These are phyloP conservation scores for Desoria tigrina DNA, from an alignment of 2,888 invertebrate genomes.

Conservation along the genomic window DNA sequence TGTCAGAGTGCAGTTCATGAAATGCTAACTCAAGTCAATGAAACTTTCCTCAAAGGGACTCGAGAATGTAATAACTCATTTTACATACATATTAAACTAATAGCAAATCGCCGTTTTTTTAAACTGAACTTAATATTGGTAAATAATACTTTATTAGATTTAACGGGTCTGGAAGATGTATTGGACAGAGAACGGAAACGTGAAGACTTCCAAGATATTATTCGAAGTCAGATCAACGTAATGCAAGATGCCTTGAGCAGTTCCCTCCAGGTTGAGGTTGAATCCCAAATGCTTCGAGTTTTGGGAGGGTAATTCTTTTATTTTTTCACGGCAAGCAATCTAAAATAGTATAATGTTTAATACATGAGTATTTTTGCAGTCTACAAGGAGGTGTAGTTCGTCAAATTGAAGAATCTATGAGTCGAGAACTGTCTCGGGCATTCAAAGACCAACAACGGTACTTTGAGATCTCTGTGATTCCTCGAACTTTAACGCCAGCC, in stretches of 20 bases:
- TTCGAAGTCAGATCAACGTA: conserved; percentile 38
- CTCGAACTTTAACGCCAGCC: conserved; percentile 75
- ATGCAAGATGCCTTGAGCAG: conserved; percentile 49
- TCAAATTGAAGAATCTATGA: conserved; percentile 58
- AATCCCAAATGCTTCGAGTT: conserved; percentile 47
- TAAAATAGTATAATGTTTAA: not conserved
- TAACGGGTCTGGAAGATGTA: conserved; percentile 42
- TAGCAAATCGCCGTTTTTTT: not conserved
- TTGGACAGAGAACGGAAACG: conserved; percentile 40
- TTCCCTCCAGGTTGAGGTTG: conserved; percentile 48
- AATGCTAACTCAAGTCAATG: conserved; percentile 87
- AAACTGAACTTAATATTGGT: not conserved
- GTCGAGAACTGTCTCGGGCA: conserved; percentile 59
- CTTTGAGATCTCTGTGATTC: conserved; percentile 64
- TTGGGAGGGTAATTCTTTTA: conserved; percentile 38
- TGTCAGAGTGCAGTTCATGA: conserved; percentile 83
- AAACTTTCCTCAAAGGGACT: conserved; percentile 82
- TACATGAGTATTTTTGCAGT: conserved; percentile 47
- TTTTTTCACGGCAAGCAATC: not conserved
- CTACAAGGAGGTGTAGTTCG: conserved; percentile 56
- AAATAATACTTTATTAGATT: conserved; percentile 33
- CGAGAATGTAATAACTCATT: conserved; percentile 74
- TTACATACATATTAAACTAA: conserved; percentile 4
- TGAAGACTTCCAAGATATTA: conserved; percentile 41
- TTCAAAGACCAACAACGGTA: conserved; percentile 65